These are phyloP conservation scores for Alloplasta piceator DNA, from an alignment of 2,888 invertebrate species.

Conservation along the genomic window DNA sequence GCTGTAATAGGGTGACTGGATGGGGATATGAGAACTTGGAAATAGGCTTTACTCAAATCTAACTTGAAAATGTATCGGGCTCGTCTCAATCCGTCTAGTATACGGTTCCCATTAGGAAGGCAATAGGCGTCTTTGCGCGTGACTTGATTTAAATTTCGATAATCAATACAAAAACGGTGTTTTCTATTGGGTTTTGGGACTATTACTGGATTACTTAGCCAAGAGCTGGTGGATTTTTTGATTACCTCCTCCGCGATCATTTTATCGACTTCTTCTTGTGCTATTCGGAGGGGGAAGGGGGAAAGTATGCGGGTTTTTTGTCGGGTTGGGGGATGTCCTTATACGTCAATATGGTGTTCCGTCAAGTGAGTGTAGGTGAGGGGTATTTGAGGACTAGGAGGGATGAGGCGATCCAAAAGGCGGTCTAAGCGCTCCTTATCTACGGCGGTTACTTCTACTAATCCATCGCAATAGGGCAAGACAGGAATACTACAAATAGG, in stretches of 20 bases:
- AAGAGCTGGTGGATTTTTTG: not conserved
- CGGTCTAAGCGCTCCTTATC: no score
- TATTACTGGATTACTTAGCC: not conserved
- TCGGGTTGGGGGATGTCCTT: not conserved
- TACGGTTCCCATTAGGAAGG: not conserved
- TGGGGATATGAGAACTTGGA: conserved; percentile 69
- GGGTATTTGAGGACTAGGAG: no score
- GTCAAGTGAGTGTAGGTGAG: no score
- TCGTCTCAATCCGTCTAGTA: not conserved
- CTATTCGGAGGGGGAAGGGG: not conserved
- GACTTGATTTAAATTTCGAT: not conserved
- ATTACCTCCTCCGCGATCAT: not conserved
- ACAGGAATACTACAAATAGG: no score
- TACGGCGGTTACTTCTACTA: no score
- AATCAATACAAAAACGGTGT: not conserved
- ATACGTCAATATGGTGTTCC: no score
- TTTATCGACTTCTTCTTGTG: not conserved
- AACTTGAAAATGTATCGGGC: not conserved
- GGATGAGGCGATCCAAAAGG: no score
- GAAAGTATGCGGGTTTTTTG: not conserved
- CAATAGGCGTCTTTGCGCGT: not conserved
- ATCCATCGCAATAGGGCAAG: no score
- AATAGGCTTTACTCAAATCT: conserved; percentile 68
- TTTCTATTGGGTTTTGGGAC: not conserved
- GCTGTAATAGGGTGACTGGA: conserved; percentile 69